These are phyloP conservation scores for Himalopsyche japonica DNA, from an alignment of 2,888 invertebrate genomes.

Conservation along the genomic window DNA sequence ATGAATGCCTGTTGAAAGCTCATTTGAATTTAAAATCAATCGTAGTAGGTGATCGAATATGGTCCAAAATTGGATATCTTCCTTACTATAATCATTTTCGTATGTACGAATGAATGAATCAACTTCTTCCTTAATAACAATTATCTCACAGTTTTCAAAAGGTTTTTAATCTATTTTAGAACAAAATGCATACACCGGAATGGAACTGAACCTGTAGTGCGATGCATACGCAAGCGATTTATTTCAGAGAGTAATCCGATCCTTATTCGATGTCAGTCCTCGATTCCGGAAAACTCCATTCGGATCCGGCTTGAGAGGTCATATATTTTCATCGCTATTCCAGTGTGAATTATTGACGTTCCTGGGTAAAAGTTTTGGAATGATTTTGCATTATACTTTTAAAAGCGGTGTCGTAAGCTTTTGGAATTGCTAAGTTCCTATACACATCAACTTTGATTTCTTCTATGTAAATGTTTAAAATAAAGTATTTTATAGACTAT, in stretches of 20 bases:
- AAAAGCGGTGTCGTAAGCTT: neutral
- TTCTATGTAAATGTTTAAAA: too few species aligned
- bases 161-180: neutral
- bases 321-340: neutral
- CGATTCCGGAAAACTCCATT: neutral
- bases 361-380: neutral
- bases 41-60: too few species aligned
- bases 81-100: too few species aligned
- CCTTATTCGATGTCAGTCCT: neutral
- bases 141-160: neutral
- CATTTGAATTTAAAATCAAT: too few species aligned
- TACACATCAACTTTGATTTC: too few species aligned
- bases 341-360: neutral
- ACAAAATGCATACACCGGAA: neutral
- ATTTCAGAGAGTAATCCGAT: neutral
- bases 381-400: neutral
- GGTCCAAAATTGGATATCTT: too few species aligned
- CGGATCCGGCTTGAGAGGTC: neutral
- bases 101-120: too few species aligned
- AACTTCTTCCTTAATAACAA: neutral
- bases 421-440: neutral
- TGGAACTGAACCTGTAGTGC: neutral
- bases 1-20: too few species aligned
- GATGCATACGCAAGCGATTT: slow-evolving; percentile 6
- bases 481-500: too few species aligned